Evolutionary conservation across 1,140 invertebrate species (phyloP), one percentile per base, ranked within the genome.

Genomic region (Argopecten irradians): DNA sequence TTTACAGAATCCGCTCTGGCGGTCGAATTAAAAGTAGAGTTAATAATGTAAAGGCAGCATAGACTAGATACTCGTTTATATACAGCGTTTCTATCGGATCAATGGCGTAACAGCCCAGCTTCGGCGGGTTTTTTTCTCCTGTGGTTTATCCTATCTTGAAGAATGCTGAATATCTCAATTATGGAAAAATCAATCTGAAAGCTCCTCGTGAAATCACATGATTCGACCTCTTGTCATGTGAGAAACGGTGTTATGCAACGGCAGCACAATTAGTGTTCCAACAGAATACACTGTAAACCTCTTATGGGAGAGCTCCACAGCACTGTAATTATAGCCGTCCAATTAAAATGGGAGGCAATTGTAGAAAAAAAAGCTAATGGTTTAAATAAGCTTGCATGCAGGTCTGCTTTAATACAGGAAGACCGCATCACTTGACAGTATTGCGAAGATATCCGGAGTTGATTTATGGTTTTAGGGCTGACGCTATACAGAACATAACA

Each of bases 151-250:
- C 55, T n/a, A 71, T 71, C 55, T 28, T 28, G 55, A 71, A 71
- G 55, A 71, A 71, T 71, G 55, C 55, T 71, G 55, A 71, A 71
- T 71, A 71, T 71, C 55, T 71, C 55, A 71, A 71, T 71, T 71
- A 71, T 71, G 55, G 55, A 71, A 71, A 71, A 71, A 71, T 71
- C 55, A 71, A 71, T 71, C 55, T 71, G 55, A n/a, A 28, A 71
- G 55, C n/a, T 71, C 55, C 55, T 71, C 11, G 55, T 71, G 55
- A 71, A 71, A 71, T 71, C 55, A 71, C 55, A 71, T 71, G 22
- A 71, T 28, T 71, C 55, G 55, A 71, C 55, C 55, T 71, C 55
- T n/a, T 71, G 55, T 71, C 55, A 71, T 71, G 55, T 71, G 55
- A 71, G 55, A 71, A 71, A 71, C 28, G 19, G 55, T 71, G 55